phyloP scores from a whole-genome alignment of 2,113 vertebrate species.

The Neodontobutis hainanensis region DNA sequence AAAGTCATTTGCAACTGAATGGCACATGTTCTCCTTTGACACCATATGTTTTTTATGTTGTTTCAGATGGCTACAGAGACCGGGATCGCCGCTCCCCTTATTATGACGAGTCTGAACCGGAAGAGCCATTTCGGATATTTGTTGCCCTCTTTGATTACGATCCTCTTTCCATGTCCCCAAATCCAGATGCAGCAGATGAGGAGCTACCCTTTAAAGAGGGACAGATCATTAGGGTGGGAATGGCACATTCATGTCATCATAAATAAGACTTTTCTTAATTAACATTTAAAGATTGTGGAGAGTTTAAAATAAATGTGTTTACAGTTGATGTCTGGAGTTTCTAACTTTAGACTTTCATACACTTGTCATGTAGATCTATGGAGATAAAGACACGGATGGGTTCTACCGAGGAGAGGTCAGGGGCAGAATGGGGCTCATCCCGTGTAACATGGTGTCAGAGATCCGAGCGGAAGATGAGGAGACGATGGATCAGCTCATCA shows the following conservation, averaged over 20 bases:
- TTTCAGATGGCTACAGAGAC: slow-evolving; percentile 84
- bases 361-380: slow-evolving; percentile 83
- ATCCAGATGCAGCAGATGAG: slow-evolving; percentile 92
- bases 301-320: no score
- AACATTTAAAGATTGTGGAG: no score
- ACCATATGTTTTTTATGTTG: slow-evolving; percentile 14
- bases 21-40: neutral
- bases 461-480: slow-evolving; percentile 93
- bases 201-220: slow-evolving; percentile 97
- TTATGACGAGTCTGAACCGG: slow-evolving; percentile 90
- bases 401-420: slow-evolving; percentile 93
- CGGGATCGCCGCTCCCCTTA: slow-evolving; percentile 85
- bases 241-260: neutral
- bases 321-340: neutral
- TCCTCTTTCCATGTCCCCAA: slow-evolving; percentile 95
- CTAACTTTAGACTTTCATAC: neutral
- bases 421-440: slow-evolving; percentile 88
- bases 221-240: slow-evolving; percentile 91
- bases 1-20: slow-evolving; percentile 39
- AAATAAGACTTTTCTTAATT: no score
- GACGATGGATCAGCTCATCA: slow-evolving; percentile 91
- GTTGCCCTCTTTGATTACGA: slow-evolving; percentile 97
- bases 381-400: slow-evolving; percentile 93
- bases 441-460: slow-evolving; percentile 98
- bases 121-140: slow-evolving; percentile 88